phyloP scores from a whole-genome alignment of 2,113 vertebrate genomes.

The Melospiza georgiana region DNA sequence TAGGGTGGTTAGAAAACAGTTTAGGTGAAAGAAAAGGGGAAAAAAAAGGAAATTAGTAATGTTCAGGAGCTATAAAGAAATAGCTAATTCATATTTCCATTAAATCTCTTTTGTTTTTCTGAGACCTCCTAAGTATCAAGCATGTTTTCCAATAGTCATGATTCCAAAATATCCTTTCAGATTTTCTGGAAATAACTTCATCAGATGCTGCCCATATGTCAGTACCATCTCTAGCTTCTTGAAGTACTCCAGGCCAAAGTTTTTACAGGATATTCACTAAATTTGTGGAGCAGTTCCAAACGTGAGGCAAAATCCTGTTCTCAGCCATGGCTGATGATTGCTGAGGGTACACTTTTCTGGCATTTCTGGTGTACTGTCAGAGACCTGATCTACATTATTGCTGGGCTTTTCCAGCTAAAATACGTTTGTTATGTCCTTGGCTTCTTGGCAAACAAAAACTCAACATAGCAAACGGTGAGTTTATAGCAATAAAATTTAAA shows the following conservation, averaged over 20 bases:
- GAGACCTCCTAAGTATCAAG: background rate
- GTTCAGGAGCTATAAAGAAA: background rate
- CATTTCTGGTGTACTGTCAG: background rate
- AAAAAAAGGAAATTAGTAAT: background rate
- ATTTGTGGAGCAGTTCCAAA: background rate
- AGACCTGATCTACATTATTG: background rate
- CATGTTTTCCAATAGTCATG: background rate
- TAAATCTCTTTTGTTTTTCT: background rate
- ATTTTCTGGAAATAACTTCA: background rate
- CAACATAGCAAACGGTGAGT: background rate
- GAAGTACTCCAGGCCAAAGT: background rate
- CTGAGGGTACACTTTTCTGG: background rate
- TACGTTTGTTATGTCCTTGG: background rate
- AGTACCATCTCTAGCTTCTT: background rate
- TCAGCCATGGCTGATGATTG: background rate
- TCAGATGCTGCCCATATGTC: background rate
- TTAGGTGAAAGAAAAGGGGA: background rate
- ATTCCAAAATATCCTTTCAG: background rate
- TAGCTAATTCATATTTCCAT: background rate
- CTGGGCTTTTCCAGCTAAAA: background rate
- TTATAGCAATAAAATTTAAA: background rate
- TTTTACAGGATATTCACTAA: background rate
- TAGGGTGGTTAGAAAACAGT: background rate
- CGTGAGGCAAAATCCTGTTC: background rate
- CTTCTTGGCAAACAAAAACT: background rate